A percentile compares a stretch with the other conserved stretches of the same genome.
Evolutionary conservation across 2,113 vertebrate genomes (phyloP).

Genomic region (Tricholaema leucomelas): DNA sequence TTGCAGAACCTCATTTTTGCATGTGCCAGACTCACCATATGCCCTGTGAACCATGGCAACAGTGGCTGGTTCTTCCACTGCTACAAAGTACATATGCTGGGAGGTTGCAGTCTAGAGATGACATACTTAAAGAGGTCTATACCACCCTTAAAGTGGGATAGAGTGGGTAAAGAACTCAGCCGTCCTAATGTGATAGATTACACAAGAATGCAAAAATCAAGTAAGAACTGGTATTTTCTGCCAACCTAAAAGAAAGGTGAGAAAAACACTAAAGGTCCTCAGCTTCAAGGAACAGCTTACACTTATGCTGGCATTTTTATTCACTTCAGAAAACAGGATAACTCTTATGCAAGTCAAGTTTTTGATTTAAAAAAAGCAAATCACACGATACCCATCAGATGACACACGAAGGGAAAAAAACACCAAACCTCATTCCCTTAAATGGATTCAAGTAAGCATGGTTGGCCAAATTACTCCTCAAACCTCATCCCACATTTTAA

Average conservation of each 20-base stretch:
- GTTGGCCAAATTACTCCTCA: background rate
- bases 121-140: background rate
- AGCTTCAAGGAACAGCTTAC: background rate
- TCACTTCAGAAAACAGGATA: background rate
- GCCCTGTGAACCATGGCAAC: background rate
- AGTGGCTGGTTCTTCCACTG: background rate
- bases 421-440: background rate
- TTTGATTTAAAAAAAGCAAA: background rate
- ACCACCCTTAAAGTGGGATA: background rate
- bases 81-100: background rate
- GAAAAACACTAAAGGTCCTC: background rate
- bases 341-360: background rate
- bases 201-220: background rate
- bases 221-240: background rate
- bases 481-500: background rate
- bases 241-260: background rate
- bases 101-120: background rate
- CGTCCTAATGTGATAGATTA: background rate
- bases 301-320: rapidly evolving
- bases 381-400: background rate
- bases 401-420: background rate
- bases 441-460: background rate
- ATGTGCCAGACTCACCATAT: background rate
- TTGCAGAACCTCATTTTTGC: background rate
- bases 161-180: background rate